A percentile compares a stretch with the other conserved stretches of the same genome.
Conservation (phyloP, 2,113 vertebrate genomes). For the Cynoglossus semilaevis region DNA sequence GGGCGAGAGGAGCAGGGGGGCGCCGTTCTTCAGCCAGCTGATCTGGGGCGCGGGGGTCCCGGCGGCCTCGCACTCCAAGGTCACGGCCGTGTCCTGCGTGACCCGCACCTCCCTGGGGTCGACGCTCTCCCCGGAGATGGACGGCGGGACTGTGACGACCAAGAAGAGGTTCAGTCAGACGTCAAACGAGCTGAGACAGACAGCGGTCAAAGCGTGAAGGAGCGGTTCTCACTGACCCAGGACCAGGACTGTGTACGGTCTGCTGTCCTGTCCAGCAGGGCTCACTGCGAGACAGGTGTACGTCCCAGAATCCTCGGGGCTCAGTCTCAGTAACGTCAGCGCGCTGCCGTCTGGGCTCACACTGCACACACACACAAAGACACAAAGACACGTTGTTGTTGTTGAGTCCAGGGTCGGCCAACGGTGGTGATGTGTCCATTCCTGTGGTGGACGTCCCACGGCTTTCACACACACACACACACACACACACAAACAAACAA, state of each 20-base stretch:
- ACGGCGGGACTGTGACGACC: constrained; percentile 78
- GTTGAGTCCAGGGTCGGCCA: constrained; percentile 5
- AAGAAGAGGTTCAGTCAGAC: neutral
- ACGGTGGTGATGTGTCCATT: constrained; percentile 1
- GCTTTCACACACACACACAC: constrained; percentile 38
- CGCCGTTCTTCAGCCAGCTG: constrained; percentile 87
- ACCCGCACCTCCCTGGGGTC: constrained; percentile 67
- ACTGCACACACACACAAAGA: constrained; percentile 61
- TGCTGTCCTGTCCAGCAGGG: constrained; percentile 78
- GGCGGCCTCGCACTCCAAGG: constrained; percentile 78
- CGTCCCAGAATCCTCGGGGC: constrained; percentile 77
- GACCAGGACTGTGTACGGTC: constrained; percentile 79
- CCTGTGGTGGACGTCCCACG: constrained; percentile 37
- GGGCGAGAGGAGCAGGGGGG: constrained; percentile 80
- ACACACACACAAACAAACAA: constrained; percentile 18
- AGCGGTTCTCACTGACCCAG: constrained; percentile 74
- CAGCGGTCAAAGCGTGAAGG: neutral
- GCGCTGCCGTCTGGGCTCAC: constrained; percentile 74
- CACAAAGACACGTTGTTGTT: constrained; percentile 21
- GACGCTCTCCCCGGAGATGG: constrained; percentile 64
- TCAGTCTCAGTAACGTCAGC: constrained; percentile 78
- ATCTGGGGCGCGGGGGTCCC: constrained; percentile 80
- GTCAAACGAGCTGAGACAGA: neutral
- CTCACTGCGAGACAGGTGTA: constrained; percentile 87
- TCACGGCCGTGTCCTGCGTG: constrained; percentile 73